These are phyloP conservation scores for Chamaetylas fuelleborni DNA, from an alignment of 2,113 vertebrate genomes.

Conservation along the genomic window DNA sequence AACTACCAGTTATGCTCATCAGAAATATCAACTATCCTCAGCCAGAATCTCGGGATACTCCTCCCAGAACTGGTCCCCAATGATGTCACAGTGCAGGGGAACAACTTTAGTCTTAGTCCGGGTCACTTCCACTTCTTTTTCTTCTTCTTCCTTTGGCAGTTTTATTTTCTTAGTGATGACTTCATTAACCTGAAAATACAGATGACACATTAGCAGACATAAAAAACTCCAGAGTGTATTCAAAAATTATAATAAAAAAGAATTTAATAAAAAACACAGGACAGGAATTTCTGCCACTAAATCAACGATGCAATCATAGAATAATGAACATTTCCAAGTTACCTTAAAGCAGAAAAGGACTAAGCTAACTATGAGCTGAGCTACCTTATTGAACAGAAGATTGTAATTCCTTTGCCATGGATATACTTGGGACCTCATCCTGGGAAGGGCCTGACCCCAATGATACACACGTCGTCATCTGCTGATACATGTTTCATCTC, in stretches of 20 bases:
- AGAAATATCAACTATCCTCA: conserved; percentile 71
- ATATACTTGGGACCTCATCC: neutral
- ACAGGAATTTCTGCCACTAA: neutral
- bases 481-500: neutral
- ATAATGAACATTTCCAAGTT: neutral
- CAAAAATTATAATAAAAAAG: neutral
- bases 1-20: neutral
- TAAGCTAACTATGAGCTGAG: neutral
- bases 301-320: neutral
- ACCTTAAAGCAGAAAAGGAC: neutral
- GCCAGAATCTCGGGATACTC: conserved; percentile 86
- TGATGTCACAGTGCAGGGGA: conserved; percentile 84
- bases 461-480: neutral
- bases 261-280: neutral
- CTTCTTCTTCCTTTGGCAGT: conserved; percentile 74
- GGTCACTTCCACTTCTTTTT: conserved; percentile 79
- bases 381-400: neutral
- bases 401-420: neutral
- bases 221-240: neutral
- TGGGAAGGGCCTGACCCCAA: neutral
- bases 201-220: neutral
- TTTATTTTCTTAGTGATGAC: conserved; percentile 78
- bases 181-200: conserved; percentile 80
- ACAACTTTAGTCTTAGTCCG: conserved; percentile 77
- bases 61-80: conserved; percentile 93